phyloP scores from a whole-genome alignment of 2,888 invertebrate genomes.

The Apeira syringaria region DNA sequence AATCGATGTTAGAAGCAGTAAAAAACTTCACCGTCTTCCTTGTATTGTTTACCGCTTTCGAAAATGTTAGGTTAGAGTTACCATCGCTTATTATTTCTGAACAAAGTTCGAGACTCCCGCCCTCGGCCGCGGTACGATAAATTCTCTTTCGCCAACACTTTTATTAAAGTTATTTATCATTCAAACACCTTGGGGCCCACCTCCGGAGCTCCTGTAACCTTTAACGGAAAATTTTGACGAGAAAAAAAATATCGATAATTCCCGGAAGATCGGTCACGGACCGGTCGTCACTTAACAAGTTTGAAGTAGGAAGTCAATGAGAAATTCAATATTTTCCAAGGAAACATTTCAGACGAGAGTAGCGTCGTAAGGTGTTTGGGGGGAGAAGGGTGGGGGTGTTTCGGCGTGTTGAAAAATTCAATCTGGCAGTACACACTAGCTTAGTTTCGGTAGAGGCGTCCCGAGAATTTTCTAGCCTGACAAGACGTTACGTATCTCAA shows the following conservation, averaged over 20 bases:
- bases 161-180: conserved; percentile 27
- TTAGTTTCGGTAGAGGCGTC: no score
- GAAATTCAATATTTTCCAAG: conserved; percentile 15
- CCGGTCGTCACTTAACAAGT: conserved; percentile 8
- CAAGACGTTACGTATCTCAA: no score
- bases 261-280: conserved; percentile 9
- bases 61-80: conserved; percentile 8
- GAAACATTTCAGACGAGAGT: neutral
- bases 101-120: conserved; percentile 9
- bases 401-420: neutral
- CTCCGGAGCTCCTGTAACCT: neutral
- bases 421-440: no score
- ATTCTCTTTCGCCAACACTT: conserved; percentile 14
- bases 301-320: conserved; percentile 13
- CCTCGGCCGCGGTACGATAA: conserved; percentile 9
- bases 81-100: conserved; percentile 12
- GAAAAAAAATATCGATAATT: conserved; percentile 4
- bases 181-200: conserved; percentile 13
- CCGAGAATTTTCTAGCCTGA: no score
- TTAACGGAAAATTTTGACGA: conserved; percentile 11
- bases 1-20: conserved; percentile 1
- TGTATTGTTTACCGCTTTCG: conserved; percentile 8
- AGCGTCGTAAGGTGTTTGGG: conserved; percentile 1
- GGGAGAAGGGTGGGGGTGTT: neutral
- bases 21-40: conserved; percentile 2